Conservation (phyloP, 2,888 invertebrate species). For the Conchocele bisecta region DNA sequence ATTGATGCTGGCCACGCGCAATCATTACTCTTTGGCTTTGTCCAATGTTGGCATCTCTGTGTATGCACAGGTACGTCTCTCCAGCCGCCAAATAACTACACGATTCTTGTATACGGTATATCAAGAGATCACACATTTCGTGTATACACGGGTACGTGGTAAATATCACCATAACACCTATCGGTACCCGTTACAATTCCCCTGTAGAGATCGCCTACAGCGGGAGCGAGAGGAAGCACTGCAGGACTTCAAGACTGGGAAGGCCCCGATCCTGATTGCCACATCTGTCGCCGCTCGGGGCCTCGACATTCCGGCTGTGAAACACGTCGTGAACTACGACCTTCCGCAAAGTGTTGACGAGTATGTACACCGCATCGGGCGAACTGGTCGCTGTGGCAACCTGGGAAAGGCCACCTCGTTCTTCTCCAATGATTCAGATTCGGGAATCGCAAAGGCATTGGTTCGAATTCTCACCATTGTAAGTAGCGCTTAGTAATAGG, state of each 20-base stretch:
- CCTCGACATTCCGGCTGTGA: slow-evolving; percentile 94
- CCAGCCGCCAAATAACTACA: too few species aligned
- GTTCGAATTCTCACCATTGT: slow-evolving; percentile 88
- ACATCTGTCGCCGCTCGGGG: slow-evolving; percentile 98
- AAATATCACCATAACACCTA: not conserved
- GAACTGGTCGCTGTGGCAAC: slow-evolving; percentile 99
- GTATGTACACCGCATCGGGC: slow-evolving; percentile 98
- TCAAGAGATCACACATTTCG: too few species aligned
- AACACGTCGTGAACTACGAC: slow-evolving; percentile 99
- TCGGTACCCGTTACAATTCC: not conserved
- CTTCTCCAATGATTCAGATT: slow-evolving; percentile 82
- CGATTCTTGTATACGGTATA: too few species aligned
- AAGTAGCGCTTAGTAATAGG: too few species aligned
- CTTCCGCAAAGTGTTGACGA: slow-evolving; percentile 99
- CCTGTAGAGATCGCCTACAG: slow-evolving; percentile 86
- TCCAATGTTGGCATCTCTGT: too few species aligned
- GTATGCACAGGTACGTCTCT: too few species aligned
- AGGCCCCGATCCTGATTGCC: slow-evolving; percentile 92
- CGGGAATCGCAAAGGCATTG: slow-evolving; percentile 86
- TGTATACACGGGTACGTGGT: not conserved
- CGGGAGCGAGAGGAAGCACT: slow-evolving; percentile 89
- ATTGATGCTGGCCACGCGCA: too few species aligned
- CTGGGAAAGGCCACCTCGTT: slow-evolving; percentile 86
- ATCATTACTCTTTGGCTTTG: too few species aligned
- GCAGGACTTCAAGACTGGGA: slow-evolving; percentile 91